Base-by-base conservation (phyloP, 2,113 vertebrate genomes). In the Cryptotis parvus region DNA sequence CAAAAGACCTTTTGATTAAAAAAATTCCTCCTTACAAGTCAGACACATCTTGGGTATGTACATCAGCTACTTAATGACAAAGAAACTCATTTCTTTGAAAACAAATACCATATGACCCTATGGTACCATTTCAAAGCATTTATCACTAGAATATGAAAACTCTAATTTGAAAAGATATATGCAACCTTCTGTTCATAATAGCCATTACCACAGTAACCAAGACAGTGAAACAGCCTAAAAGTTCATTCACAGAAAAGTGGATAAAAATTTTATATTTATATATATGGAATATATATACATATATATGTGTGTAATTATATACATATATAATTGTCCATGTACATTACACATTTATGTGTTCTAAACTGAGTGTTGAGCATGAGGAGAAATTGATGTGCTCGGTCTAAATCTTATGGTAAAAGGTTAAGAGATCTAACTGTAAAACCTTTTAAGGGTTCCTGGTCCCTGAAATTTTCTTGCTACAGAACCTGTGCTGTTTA, bases 1-100 rank as follows among this genome's bases (percentile, higher is more conserved):
- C 45, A 84, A 37, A 81, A 91, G 83, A 61, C 66, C 78, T 92
- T 93, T 89, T 84, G 37, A 89, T 90, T 49, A 92, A 87, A 93
- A 49, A 12, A 49, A 49, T 49, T 39, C 63, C 22, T 65, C 41
- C 70, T 90, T 81, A 39, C 9, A 89, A 87, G 43, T 87, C 63
- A 91, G 41, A 87, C 45, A 22, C 22, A 4, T 87, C 58, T 61
- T 90, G 26, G 9, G 29, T 69, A 27, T 73, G 31, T 93, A 11
- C 37, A 12, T 79, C 74, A 87, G 63, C 37, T 82, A 43, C 68
- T 68, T 12, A 55, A 79, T 63, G 78, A n/a, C 37, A 20, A 18
- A 41, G 61, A 90, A 20, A 15, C 69, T 90, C 43, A 37, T 78
- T 94, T 45, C 55, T 73, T 89, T 63, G 84, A 78, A 89, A 92